phyloP scores from a whole-genome alignment of 2,888 invertebrate genomes.

The Phortica magna region DNA sequence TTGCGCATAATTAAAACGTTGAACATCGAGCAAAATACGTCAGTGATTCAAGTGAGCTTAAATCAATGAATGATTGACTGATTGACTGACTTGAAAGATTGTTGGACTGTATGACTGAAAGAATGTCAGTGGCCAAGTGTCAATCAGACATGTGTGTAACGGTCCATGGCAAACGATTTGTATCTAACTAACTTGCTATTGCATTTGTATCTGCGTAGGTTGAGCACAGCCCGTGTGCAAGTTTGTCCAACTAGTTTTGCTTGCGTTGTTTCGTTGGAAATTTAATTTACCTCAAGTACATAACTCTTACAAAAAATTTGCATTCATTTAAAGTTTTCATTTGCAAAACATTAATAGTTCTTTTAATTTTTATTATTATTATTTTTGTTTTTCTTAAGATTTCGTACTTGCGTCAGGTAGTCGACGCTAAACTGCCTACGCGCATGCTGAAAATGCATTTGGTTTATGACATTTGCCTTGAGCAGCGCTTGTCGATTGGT shows the following conservation, averaged over 20 bases:
- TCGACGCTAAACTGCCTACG: conserved; percentile 6
- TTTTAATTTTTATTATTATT: not conserved
- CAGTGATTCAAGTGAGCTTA: not conserved
- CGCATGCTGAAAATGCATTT: conserved; percentile 9
- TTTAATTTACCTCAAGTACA: conserved; percentile 17
- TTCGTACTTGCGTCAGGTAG: not conserved
- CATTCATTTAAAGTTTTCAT: conserved; percentile 20
- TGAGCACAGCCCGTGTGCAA: no score
- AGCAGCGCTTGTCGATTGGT: not conserved
- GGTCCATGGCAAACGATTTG: not conserved
- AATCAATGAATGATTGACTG: not conserved
- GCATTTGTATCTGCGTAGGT: not conserved
- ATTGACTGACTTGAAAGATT: not conserved
- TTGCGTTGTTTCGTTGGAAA: not conserved
- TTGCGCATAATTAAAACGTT: conserved; percentile 15
- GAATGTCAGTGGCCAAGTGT: conserved; percentile 9
- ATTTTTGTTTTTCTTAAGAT: not conserved
- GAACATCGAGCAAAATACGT: not conserved
- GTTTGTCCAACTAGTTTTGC: not conserved
- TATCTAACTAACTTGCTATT: not conserved
- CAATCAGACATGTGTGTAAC: not conserved
- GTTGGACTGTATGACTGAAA: not conserved
- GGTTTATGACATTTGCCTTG: conserved; percentile 31
- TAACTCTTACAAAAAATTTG: conserved; percentile 20
- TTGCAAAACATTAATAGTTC: conserved; percentile 9